Percentiles rank a stretch among this genome's conserved stretches.
Evolutionary conservation across 2,888 invertebrate genomes (phyloP).

Genomic region (Lepidochrysops patricia): DNA sequence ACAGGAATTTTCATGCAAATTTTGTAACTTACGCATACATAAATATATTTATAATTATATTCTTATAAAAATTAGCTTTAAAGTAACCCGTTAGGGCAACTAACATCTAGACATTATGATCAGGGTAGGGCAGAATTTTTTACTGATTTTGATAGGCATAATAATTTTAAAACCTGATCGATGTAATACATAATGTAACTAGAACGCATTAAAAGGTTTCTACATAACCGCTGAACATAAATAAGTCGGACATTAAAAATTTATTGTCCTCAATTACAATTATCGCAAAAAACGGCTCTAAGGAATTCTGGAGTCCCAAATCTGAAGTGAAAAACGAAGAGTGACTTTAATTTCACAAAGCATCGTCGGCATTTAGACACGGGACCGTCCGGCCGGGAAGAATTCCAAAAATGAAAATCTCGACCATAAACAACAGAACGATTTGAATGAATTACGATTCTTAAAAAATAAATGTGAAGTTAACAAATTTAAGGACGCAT

Average conservation of each 20-base stretch:
- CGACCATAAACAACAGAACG: slow-evolving; percentile 70
- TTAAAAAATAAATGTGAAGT: slow-evolving; percentile 55
- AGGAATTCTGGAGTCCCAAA: slow-evolving; percentile 58
- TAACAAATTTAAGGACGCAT: slow-evolving; percentile 62
- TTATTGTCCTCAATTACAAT: slow-evolving; percentile 68
- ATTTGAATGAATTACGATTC: slow-evolving; percentile 68
- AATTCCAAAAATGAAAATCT: slow-evolving; percentile 73
- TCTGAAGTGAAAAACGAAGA: slow-evolving; percentile 60
- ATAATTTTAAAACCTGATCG: not conserved
- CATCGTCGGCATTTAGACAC: slow-evolving; percentile 53
- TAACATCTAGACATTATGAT: not conserved
- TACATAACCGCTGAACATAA: slow-evolving; percentile 26
- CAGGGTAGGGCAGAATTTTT: not conserved
- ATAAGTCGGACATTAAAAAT: slow-evolving; percentile 59
- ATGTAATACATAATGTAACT: not conserved
- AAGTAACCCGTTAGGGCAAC: not conserved
- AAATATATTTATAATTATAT: not conserved
- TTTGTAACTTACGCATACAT: not conserved
- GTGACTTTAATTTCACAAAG: slow-evolving; percentile 65
- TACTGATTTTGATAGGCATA: not conserved
- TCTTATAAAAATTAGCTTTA: not conserved
- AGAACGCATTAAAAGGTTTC: not conserved
- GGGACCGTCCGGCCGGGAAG: slow-evolving; percentile 38
- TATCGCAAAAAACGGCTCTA: slow-evolving; percentile 56
- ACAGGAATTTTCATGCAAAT: slow-evolving; percentile 7